Evolutionary conservation across 2,113 vertebrate species (phyloP).

Genomic region (Buteo buteo): DNA sequence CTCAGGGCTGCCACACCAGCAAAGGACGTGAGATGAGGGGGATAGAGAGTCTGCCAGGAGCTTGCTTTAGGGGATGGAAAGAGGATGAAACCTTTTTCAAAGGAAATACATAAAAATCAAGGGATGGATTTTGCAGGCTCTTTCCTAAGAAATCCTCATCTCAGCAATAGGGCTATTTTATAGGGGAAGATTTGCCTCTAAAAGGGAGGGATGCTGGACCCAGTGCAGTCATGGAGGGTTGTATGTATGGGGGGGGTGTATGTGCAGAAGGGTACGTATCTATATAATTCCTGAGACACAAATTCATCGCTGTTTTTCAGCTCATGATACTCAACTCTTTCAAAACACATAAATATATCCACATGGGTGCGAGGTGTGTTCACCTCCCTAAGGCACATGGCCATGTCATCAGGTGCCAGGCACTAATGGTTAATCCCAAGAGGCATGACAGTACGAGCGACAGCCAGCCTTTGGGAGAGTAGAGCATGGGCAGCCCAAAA

Average conservation of each 20-base stretch:
- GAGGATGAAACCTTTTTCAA: not conserved
- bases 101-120: not conserved
- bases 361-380: not conserved
- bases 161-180: not conserved
- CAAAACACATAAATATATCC: not conserved
- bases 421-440: not conserved
- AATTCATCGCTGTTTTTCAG: not conserved
- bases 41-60: not conserved
- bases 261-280: not conserved
- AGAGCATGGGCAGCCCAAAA: not conserved
- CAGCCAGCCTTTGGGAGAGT: no score
- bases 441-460: rapidly evolving
- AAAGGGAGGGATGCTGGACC: not conserved
- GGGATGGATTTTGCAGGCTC: not conserved
- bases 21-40: not conserved
- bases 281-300: not conserved
- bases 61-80: not conserved
- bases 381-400: not conserved
- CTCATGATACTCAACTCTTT: not conserved
- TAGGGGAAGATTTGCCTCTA: not conserved
- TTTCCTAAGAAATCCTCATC: not conserved
- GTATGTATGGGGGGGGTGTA: no score
- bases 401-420: not conserved
- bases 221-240: not conserved
- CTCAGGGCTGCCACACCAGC: not conserved